Conservation (phyloP, 2,888 invertebrate genomes). For the Polyommatus iphigenia region DNA sequence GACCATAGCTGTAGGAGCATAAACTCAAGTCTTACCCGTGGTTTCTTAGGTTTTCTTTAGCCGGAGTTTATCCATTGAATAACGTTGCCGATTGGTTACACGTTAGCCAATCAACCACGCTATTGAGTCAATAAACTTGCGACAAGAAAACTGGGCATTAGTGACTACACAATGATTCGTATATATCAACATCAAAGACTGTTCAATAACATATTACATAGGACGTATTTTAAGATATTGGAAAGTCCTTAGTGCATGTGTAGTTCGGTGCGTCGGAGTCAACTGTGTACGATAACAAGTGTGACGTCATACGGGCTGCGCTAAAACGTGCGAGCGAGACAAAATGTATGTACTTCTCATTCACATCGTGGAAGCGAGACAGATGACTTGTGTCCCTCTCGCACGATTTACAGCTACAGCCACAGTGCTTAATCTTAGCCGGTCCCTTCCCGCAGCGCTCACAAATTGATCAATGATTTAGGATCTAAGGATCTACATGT, state of each 20-base stretch:
- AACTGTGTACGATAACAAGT: not conserved
- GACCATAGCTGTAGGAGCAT: too few relatives aligned
- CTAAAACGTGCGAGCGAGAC: not conserved
- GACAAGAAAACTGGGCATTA: not conserved
- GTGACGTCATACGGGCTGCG: not conserved
- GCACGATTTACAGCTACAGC: not conserved
- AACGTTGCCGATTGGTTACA: too few relatives aligned
- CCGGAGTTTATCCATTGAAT: too few relatives aligned
- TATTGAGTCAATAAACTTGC: too few relatives aligned
- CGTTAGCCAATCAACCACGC: too few relatives aligned
- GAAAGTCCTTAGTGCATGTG: not conserved
- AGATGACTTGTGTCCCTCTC: not conserved
- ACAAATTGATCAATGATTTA: constrained; percentile 1
- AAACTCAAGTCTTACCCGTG: too few relatives aligned
- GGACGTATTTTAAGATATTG: not conserved
- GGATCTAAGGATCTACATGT: constrained; percentile 4
- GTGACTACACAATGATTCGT: not conserved
- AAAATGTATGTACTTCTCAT: not conserved
- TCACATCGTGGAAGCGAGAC: not conserved
- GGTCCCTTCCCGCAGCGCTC: not conserved
- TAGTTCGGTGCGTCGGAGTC: not conserved
- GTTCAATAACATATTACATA: not conserved
- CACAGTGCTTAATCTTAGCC: not conserved
- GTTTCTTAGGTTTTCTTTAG: too few relatives aligned
- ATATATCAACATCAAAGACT: not conserved